Conservation (phyloP, 2,797 vertebrate genomes). For the Garrulus glandarius region DNA sequence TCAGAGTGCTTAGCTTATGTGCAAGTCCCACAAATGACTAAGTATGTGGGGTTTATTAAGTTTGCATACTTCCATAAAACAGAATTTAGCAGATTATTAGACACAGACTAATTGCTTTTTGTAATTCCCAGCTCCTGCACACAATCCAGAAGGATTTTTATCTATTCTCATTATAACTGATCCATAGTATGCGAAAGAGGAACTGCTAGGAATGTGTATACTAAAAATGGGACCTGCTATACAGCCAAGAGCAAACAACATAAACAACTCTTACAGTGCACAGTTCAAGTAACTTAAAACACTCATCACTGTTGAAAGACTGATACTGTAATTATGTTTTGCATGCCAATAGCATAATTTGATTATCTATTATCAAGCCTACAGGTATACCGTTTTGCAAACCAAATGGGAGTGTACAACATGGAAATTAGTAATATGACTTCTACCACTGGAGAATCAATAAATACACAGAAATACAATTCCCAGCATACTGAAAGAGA, state of each 20-base stretch:
- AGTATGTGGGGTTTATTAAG: background rate
- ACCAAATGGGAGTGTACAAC: background rate
- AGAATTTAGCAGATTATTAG: background rate
- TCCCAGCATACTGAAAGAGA: background rate
- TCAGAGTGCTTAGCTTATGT: background rate
- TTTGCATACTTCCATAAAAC: background rate
- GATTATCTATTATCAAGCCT: background rate
- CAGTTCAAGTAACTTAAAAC: background rate
- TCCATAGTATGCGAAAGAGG: background rate
- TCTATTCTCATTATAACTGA: background rate
- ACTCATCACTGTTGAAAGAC: background rate
- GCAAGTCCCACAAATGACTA: background rate
- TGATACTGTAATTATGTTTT: background rate
- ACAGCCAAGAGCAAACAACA: background rate
- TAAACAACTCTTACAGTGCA: background rate
- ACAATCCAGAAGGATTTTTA: background rate
- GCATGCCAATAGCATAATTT: background rate
- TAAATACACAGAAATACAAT: background rate
- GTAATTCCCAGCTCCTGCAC: background rate
- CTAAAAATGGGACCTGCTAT: background rate
- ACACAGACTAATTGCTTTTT: background rate
- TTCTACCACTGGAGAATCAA: background rate
- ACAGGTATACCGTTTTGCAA: background rate
- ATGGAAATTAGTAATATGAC: accelerated
- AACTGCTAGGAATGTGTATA: background rate